Evolutionary conservation across 2,113 vertebrate species (phyloP), one percentile per base, ranked within the genome.

Genomic region (Zeus faber): DNA sequence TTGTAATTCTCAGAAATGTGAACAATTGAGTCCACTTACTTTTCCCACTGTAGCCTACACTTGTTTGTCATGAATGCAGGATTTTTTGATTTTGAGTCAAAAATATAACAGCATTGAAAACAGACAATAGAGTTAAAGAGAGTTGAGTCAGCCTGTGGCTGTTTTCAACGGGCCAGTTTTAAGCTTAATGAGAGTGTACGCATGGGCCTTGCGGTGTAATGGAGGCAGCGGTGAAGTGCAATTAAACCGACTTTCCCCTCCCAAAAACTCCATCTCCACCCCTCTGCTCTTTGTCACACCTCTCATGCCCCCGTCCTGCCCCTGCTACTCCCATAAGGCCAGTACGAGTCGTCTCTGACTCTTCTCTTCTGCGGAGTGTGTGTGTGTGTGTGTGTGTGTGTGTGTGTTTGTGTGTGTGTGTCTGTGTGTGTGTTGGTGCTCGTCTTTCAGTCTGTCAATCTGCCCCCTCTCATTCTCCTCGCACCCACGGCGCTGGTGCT

Each of bases 131-230:
- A 65, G 65, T 79, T 64, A 50, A 70, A 61, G 49, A 47, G 57
- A 64, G 61, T 58, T 54, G 31, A 75, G 57, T 52, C 70, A 16
- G 45, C 65, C 61, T 67, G 66, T 65, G 71, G 67, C 58, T 49
- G 54, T 71, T 44, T 39, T 58, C 50, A 45, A 9, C 58, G 63
- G 47, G 48, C 54, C 9, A 45, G 43, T 74, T 77, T 77, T 68
- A 67, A 55, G 62, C 65, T 62, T 81, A 82, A 79, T 81, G 70
- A 84, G 65, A 81, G 81, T 79, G 72, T 84, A 45, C 63, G 74
- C 31, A 56, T 67, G 11, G 47, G 74, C 62, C 72, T 64, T 82
- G 71, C 82, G 80, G 78, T 70, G 56, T 75, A 74, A 64, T 77
- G 77, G 76, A 76, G 68, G 74, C 70, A 78, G 69, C 67, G 45